Base-by-base conservation (phyloP, 1,140 invertebrate species). In the Lerema accius region DNA sequence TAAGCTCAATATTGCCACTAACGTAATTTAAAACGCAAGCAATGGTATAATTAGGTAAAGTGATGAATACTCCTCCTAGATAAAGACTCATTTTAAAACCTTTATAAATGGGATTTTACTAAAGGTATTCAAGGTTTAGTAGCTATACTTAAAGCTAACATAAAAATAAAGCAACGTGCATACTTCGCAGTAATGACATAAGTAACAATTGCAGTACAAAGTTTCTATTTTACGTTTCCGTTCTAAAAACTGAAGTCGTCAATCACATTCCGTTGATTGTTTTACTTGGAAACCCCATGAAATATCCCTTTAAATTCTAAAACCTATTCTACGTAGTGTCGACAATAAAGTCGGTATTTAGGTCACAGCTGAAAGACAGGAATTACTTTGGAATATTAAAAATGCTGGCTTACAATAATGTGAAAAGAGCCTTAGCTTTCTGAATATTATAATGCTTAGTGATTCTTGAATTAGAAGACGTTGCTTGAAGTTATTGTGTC, bases 261-360 rank as follows among this genome's bases (percentile, higher is more conserved):
- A 46, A 58, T 59, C 56, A 59, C 43, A 37, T 37, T 16, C 42
- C 15, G 16, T 26, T 48, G 56, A 59, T 59, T 59, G 56, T 59
- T 59, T 59, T 59, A 48, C 56, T 45, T 23, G 43, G 56, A 59
- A 59, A 48, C 19, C 43, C 56, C 42, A 59, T 59, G 56, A 59
- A 59, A 59, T 59, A 39, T 35, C 37, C 56, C 43, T 59, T 59
- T 48, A 59, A 59, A 59, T 59, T 59, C 56, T 59, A 59, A 59
- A 59, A 59, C 28, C 49, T 15, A 37, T 37, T 51, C 28, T 16
- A 48, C 42, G 42, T 17, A 45, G 42, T 32, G 42, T 46, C 42
- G 42, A 46, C 42, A 32, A 42, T 58, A 58, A 45, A 58, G 46
- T 13, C 11, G 15, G 26, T 17, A 58, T 58, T 45, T 42, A 58